Conservation (phyloP, 1,140 invertebrate species). For the Leguminivora glycinivorella region DNA sequence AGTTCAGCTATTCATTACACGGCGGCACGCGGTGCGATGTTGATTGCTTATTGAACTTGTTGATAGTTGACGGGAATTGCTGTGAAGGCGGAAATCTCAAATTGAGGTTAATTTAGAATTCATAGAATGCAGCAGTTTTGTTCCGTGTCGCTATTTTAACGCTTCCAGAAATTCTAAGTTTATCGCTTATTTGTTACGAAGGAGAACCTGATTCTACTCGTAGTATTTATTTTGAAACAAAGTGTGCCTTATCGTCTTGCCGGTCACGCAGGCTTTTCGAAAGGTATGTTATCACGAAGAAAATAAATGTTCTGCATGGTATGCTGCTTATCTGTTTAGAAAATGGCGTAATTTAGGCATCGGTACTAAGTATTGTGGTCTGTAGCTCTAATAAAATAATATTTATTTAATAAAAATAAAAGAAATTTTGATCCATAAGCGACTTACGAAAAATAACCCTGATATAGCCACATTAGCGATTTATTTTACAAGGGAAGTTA, state of each 20-base stretch:
- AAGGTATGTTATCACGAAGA: constrained; percentile 20
- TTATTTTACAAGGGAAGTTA: no score
- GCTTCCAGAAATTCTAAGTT: not conserved
- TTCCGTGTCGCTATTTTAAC: constrained; percentile 1
- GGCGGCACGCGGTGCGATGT: constrained; percentile 43
- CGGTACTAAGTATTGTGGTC: not conserved
- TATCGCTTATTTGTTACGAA: not conserved
- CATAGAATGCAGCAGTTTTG: not conserved
- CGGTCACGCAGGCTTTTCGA: constrained; percentile 29
- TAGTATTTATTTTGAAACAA: not conserved
- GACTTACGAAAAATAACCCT: not conserved
- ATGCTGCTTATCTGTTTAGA: not conserved
- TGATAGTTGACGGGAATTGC: constrained; percentile 34
- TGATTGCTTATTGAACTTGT: constrained; percentile 49
- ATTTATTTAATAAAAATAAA: not conserved
- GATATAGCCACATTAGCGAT: no score
- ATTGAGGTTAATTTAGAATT: constrained; percentile 25
- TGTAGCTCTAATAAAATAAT: not conserved
- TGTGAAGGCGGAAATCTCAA: constrained; percentile 30
- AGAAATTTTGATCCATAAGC: not conserved
- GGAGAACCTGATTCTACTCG: not conserved
- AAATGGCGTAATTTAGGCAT: not conserved
- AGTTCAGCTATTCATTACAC: constrained; percentile 47
- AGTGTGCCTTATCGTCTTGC: constrained; percentile 24
- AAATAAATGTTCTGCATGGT: constrained; percentile 13